phyloP scores from a whole-genome alignment of 2,113 vertebrate species.

The Candoia aspera region DNA sequence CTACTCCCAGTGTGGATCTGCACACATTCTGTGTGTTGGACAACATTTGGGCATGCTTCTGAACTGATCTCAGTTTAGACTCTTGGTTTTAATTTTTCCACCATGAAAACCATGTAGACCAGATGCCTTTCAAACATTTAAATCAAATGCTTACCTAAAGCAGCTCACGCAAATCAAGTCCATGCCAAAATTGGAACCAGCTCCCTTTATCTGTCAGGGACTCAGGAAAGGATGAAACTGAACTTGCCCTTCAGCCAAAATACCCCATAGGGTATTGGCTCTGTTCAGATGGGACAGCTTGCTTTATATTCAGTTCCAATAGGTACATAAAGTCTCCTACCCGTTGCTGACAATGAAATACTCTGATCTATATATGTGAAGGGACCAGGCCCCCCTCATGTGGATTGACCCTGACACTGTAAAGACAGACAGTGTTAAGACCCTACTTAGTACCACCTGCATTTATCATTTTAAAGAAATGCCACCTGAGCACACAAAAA shows the following conservation, averaged over 20 bases:
- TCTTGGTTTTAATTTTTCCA: no score
- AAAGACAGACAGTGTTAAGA: neutral
- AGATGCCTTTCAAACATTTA: neutral
- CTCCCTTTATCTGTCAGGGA: neutral
- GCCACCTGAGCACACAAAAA: slow-evolving; percentile 6
- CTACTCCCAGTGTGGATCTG: no score
- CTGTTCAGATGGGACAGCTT: neutral
- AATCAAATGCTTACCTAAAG: neutral
- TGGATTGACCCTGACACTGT: no score
- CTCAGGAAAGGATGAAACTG: neutral
- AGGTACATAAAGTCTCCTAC: neutral
- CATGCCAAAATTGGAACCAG: neutral
- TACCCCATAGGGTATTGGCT: neutral
- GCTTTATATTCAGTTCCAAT: neutral
- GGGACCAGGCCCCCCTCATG: neutral
- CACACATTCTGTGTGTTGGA: no score
- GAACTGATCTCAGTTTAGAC: no score
- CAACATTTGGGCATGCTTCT: no score
- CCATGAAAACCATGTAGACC: no score
- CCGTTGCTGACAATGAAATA: neutral
- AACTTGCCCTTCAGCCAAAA: neutral
- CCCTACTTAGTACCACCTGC: neutral
- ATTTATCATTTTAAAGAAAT: neutral
- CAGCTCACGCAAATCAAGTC: neutral
- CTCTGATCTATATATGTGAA: neutral